Evolutionary conservation across 1,140 invertebrate genomes (phyloP).

Genomic region (Daktulosphaira vitifoliae): DNA sequence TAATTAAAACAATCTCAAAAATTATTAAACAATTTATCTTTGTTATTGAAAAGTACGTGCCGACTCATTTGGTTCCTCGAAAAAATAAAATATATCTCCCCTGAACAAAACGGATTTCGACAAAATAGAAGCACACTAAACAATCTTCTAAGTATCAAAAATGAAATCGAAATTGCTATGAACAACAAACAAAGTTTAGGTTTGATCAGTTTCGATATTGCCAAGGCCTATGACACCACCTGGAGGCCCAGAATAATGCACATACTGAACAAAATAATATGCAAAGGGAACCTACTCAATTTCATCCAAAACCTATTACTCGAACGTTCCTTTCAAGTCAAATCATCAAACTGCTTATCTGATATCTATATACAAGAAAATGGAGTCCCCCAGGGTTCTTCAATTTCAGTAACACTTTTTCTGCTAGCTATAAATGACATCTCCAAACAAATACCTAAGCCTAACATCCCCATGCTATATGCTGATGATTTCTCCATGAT

Average conservation of each 20-base stretch:
- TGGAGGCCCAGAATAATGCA: background rate
- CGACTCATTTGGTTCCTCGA: background rate
- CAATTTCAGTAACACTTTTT: constrained; percentile 10
- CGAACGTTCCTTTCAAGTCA: constrained; percentile 14
- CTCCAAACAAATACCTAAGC: background rate
- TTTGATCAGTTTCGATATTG: background rate
- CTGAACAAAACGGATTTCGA: background rate
- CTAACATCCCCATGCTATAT: background rate
- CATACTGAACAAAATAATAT: constrained; percentile 1
- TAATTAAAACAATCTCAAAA: background rate
- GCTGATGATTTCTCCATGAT: constrained; percentile 9
- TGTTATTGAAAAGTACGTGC: too few relatives aligned
- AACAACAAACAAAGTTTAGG: constrained; percentile 15
- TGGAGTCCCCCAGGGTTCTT: constrained; percentile 16
- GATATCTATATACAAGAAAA: constrained; percentile 13
- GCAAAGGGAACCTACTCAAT: background rate
- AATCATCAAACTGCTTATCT: background rate
- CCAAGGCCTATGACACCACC: background rate
- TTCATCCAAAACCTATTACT: constrained; percentile 16
- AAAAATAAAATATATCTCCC: background rate
- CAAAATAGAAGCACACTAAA: constrained; percentile 10
- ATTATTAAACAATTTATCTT: too few relatives aligned
- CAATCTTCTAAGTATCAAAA: constrained; percentile 1
- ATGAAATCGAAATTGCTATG: background rate
- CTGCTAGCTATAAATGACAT: constrained; percentile 22